A percentile compares a stretch with the other conserved stretches of the same genome.
Evolutionary conservation across 2,888 invertebrate genomes (phyloP).

Genomic region (Spialia ferax): DNA sequence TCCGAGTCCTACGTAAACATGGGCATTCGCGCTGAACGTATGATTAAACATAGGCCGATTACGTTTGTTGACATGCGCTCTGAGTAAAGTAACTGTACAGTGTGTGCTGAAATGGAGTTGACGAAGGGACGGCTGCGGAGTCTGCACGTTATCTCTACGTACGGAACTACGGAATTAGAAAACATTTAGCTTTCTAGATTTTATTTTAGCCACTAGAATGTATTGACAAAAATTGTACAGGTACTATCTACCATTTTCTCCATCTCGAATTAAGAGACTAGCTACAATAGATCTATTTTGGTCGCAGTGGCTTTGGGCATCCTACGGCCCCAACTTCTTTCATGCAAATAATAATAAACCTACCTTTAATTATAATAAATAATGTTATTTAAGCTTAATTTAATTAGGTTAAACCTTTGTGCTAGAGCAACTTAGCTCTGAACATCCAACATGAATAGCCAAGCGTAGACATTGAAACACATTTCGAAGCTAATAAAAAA

Average conservation of each 20-base stretch:
- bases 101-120: constrained; percentile 33
- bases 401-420: too few species aligned
- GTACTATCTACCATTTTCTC: too few species aligned
- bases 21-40: constrained; percentile 59
- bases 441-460: background rate
- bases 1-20: constrained; percentile 74
- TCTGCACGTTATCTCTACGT: constrained; percentile 33
- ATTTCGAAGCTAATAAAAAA: constrained; percentile 47
- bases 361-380: too few species aligned
- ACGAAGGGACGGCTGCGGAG: constrained; percentile 24
- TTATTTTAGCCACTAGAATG: background rate
- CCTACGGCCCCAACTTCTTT: too few species aligned
- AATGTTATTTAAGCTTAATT: too few species aligned
- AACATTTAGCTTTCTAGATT: background rate
- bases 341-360: too few species aligned
- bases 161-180: constrained; percentile 29
- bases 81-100: constrained; percentile 11
- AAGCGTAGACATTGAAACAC: constrained; percentile 11
- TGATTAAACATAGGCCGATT: constrained; percentile 60
- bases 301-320: too few species aligned
- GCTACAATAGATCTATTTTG: too few species aligned
- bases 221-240: too few species aligned
- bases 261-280: too few species aligned
- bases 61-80: constrained; percentile 52
- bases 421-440: background rate